Percentiles rank a stretch among this genome's conserved stretches.
These are phyloP conservation scores for Thryonomys swinderianus DNA, from an alignment of 2,113 vertebrate genomes.

Conservation along the genomic window DNA sequence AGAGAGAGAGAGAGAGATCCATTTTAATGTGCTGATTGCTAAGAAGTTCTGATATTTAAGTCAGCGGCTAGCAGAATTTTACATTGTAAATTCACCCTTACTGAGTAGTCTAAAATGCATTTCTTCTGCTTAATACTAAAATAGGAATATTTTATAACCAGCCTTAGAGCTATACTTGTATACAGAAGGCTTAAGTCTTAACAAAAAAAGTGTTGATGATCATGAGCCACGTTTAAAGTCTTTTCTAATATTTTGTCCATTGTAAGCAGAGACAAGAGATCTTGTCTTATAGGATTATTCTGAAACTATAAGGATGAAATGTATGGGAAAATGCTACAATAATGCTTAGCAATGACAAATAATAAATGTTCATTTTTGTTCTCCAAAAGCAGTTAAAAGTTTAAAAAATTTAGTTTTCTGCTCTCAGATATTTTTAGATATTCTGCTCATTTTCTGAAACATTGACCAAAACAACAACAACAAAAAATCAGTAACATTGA, in stretches of 20 bases:
- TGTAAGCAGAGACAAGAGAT: neutral
- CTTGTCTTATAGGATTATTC: neutral
- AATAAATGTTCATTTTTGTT: neutral
- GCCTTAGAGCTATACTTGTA: neutral
- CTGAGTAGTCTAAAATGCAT: neutral
- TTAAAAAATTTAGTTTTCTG: neutral
- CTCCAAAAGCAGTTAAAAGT: neutral
- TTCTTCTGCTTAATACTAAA: neutral
- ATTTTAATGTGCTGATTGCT: neutral
- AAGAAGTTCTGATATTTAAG: neutral
- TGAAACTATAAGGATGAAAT: neutral
- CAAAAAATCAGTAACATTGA: neutral
- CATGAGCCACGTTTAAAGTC: neutral
- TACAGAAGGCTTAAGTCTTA: neutral
- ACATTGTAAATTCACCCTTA: neutral
- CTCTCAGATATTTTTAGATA: neutral
- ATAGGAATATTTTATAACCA: neutral
- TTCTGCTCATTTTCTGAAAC: slow-evolving; percentile 3
- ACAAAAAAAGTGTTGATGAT: neutral
- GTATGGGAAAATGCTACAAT: neutral
- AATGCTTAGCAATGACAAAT: neutral
- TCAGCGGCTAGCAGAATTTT: neutral
- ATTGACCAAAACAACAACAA: neutral
- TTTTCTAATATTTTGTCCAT: neutral
- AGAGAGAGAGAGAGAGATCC: neutral